A percentile compares a stretch with the other conserved stretches of the same genome.
Conservation (phyloP, 1,140 invertebrate genomes). For the Drosophila tristis region DNA sequence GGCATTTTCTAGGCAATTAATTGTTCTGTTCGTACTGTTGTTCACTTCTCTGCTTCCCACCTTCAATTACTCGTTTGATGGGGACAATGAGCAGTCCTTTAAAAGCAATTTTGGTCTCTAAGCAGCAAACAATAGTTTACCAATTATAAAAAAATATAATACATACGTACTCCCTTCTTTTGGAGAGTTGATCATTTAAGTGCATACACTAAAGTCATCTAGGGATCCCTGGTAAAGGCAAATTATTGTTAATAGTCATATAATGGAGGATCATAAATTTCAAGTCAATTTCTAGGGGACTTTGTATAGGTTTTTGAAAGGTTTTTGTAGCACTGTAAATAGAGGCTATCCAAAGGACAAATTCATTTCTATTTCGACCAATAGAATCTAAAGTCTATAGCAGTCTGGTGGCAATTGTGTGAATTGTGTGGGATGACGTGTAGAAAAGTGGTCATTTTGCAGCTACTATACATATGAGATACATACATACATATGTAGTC, state of each 20-base stretch:
- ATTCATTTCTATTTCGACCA: slow-evolving; percentile 2
- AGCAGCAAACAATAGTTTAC: slow-evolving; percentile 58
- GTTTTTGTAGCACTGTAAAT: slow-evolving; percentile 16
- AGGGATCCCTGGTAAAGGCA: slow-evolving; percentile 36
- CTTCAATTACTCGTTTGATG: slow-evolving; percentile 51
- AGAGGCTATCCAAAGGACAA: neutral
- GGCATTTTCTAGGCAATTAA: slow-evolving; percentile 48
- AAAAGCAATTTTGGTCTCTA: slow-evolving; percentile 60
- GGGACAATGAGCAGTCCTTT: slow-evolving; percentile 44
- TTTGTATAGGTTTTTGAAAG: slow-evolving; percentile 9
- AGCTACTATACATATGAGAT: too few species aligned
- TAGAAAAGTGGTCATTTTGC: too few species aligned
- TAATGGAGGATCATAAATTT: slow-evolving; percentile 53
- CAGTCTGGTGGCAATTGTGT: slow-evolving; percentile 34
- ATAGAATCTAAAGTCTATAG: slow-evolving; percentile 9
- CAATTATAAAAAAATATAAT: slow-evolving; percentile 46
- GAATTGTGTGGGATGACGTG: too few species aligned
- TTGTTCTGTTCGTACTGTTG: slow-evolving; percentile 43
- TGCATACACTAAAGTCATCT: slow-evolving; percentile 11
- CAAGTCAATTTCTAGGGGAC: slow-evolving; percentile 40
- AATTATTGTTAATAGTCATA: slow-evolving; percentile 57
- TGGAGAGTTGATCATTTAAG: slow-evolving; percentile 34
- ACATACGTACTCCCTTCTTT: slow-evolving; percentile 16
- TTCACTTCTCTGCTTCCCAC: slow-evolving; percentile 43
- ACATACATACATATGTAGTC: too few species aligned